These are phyloP conservation scores for Chrysomallon squamiferum DNA, from an alignment of 1,140 invertebrate species.

Conservation along the genomic window DNA sequence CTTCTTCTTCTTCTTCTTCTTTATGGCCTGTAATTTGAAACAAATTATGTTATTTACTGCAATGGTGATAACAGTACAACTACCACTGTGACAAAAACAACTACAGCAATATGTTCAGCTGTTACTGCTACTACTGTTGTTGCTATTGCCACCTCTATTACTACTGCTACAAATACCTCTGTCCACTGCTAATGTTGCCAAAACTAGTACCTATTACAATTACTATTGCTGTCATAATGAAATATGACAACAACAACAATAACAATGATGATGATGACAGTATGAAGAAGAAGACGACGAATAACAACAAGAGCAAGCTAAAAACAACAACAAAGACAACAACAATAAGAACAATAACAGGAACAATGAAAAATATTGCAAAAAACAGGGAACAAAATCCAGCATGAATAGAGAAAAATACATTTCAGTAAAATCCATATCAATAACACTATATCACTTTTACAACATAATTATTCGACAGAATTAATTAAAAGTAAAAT, in stretches of 20 bases:
- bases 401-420: too few relatives aligned
- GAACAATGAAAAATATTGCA: background rate
- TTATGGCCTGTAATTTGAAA: background rate
- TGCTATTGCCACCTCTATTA: background rate
- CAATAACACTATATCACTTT: too few relatives aligned
- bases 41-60: background rate
- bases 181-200: too few relatives aligned
- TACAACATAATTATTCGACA: too few relatives aligned
- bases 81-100: background rate
- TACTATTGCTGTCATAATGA: too few relatives aligned
- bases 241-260: too few relatives aligned
- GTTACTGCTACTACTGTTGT: background rate
- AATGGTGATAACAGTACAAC: background rate
- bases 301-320: background rate
- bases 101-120: background rate
- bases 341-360: too few relatives aligned
- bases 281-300: constrained; percentile 3
- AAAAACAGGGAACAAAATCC: background rate
- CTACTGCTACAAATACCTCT: background rate
- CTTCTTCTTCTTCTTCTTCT: background rate
- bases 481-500: too few relatives aligned
- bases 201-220: too few relatives aligned
- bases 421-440: too few relatives aligned
- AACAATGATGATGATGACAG: too few relatives aligned
- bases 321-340: too few relatives aligned